These are phyloP conservation scores for Aurelia sp. DNA, from an alignment of 30 jellyfish, hydroid and myxozoan genomes.

Conservation along the genomic window DNA sequence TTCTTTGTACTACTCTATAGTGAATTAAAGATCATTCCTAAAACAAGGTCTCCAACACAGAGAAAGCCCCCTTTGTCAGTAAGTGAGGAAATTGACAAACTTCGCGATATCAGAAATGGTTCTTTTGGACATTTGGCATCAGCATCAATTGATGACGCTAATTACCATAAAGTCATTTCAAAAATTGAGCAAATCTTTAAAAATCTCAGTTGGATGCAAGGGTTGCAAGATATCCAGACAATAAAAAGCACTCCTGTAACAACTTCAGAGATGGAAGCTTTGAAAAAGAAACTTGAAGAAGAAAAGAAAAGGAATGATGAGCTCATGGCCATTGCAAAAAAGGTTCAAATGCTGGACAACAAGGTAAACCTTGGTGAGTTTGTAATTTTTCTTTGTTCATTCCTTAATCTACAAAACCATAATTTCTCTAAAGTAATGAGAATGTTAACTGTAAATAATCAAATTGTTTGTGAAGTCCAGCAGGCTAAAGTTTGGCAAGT, in stretches of 20 bases:
- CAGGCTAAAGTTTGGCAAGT: too few species aligned
- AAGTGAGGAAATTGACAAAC: not conserved
- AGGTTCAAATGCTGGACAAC: too few species aligned
- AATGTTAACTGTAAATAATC: too few species aligned
- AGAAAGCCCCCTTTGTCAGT: not conserved
- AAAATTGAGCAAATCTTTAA: not conserved
- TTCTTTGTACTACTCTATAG: not conserved
- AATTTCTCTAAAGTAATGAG: too few species aligned
- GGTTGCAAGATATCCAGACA: not conserved
- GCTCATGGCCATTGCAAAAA: not conserved
- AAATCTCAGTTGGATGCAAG: not conserved
- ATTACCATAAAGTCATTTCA: not conserved
- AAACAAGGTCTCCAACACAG: not conserved
- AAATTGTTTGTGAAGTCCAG: too few species aligned
- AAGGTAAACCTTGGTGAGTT: too few species aligned
- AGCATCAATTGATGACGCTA: not conserved
- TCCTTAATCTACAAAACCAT: too few species aligned
- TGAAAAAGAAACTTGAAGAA: not conserved
- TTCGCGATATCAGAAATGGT: not conserved
- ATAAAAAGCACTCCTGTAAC: not conserved
- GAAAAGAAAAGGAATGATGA: not conserved
- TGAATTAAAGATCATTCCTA: not conserved
- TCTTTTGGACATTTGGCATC: not conserved
- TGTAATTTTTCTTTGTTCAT: too few species aligned
- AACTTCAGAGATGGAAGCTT: not conserved